Evolutionary conservation across 2,797 vertebrate genomes (phyloP).

Genomic region (Lindbergichthys nudifrons): DNA sequence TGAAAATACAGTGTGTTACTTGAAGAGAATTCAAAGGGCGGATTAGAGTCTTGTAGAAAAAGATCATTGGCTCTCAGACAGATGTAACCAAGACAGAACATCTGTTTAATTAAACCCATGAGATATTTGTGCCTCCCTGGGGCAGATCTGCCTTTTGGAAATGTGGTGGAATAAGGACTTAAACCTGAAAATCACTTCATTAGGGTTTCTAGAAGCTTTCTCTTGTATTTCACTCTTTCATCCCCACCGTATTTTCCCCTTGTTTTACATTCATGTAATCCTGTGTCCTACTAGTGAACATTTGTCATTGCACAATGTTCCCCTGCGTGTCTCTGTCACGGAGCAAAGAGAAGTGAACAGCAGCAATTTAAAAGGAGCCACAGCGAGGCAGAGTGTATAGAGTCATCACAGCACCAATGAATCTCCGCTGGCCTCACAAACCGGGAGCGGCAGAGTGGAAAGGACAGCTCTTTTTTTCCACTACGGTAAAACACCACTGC

Average conservation of each 20-base stretch:
- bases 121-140: not conserved
- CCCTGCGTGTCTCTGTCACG: slow-evolving; percentile 31
- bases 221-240: not conserved
- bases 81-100: not conserved
- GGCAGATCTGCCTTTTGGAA: not conserved
- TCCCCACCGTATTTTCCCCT: not conserved
- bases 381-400: slow-evolving; percentile 46
- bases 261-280: slow-evolving; percentile 39
- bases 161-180: not conserved
- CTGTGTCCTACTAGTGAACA: slow-evolving; percentile 19
- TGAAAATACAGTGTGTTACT: not conserved
- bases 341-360: slow-evolving; percentile 55
- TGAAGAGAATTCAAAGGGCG: not conserved
- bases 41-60: not conserved
- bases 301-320: slow-evolving; percentile 28
- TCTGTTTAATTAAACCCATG: not conserved
- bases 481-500: slow-evolving; percentile 26
- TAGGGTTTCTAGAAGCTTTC: not conserved
- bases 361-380: slow-evolving; percentile 51
- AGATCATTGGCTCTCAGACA: not conserved
- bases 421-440: slow-evolving; percentile 46
- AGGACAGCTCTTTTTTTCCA: slow-evolving; percentile 64
- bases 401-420: slow-evolving; percentile 65
- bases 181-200: not conserved
- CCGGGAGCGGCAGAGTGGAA: slow-evolving; percentile 60